Percentiles rank a stretch among this genome's conserved stretches.
Conservation (phyloP, 2,113 vertebrate genomes). For the Amazona vittata region DNA sequence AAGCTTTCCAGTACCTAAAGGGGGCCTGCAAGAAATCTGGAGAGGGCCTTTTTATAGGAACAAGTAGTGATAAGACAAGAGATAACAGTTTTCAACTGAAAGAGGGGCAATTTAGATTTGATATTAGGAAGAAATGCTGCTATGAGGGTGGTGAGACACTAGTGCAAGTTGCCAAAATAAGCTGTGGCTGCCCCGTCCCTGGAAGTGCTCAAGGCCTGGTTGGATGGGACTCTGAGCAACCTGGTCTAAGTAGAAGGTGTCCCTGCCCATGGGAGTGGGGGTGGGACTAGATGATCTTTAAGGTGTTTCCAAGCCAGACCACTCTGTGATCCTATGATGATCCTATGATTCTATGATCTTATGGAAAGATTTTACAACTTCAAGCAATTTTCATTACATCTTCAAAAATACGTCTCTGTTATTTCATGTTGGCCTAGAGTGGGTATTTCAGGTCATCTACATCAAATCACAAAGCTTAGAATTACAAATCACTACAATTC, state of each 20-base stretch:
- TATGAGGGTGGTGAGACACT: not conserved
- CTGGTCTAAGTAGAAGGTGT: not conserved
- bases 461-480: not conserved
- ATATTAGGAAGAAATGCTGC: not conserved
- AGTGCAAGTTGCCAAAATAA: not conserved
- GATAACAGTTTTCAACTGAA: not conserved
- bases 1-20: not conserved
- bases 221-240: not conserved
- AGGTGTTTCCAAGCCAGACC: not conserved
- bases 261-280: not conserved
- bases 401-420: not conserved
- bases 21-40: not conserved
- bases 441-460: not conserved
- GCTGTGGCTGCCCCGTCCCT: not conserved
- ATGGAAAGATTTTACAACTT: not conserved
- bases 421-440: not conserved
- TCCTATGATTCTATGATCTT: not conserved
- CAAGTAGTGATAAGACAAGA: not conserved
- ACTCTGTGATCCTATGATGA: not conserved
- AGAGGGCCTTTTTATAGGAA: not conserved
- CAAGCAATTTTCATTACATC: not conserved
- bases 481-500: not conserved
- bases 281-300: not conserved
- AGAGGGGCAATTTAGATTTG: not conserved
- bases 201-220: not conserved